Evolutionary conservation across 2,888 invertebrate genomes (phyloP).

Genomic region (Chorisops tibialis): DNA sequence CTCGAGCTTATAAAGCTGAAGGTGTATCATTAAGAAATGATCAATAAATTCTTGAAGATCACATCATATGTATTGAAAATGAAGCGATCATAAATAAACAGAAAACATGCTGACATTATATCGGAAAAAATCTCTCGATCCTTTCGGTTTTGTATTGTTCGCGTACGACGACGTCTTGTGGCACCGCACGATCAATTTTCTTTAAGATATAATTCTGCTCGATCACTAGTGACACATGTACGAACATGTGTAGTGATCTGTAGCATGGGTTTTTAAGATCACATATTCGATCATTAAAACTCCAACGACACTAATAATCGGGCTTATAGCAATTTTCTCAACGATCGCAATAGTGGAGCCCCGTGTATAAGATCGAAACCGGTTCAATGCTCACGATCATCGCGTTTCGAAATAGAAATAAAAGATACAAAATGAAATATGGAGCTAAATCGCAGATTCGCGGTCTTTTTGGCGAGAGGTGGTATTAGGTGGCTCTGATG

Average conservation of each 20-base stretch:
- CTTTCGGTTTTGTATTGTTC: too few relatives aligned
- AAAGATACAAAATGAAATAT: too few relatives aligned
- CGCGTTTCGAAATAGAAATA: background rate
- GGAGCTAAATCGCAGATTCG: background rate
- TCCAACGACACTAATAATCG: slow-evolving; percentile 16
- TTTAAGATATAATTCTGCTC: background rate
- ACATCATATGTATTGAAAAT: too few relatives aligned
- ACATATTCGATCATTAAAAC: slow-evolving; percentile 20
- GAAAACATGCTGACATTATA: too few relatives aligned
- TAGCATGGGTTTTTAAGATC: slow-evolving; percentile 3
- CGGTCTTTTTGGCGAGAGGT: too few relatives aligned
- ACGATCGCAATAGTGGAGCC: background rate
- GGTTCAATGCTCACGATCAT: slow-evolving; percentile 1
- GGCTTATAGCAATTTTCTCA: background rate
- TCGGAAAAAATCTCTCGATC: too few relatives aligned
- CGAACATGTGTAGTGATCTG: background rate
- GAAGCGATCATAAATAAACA: too few relatives aligned
- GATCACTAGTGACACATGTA: slow-evolving; percentile 3
- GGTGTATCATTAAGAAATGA: too few relatives aligned
- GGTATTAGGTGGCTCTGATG: too few relatives aligned
- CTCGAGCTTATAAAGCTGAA: too few relatives aligned
- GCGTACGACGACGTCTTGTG: too few relatives aligned
- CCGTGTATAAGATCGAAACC: background rate
- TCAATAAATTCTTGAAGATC: too few relatives aligned
- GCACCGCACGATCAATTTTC: background rate